phyloP scores from a whole-genome alignment of 2,888 invertebrate genomes.

The Apamea anceps region DNA sequence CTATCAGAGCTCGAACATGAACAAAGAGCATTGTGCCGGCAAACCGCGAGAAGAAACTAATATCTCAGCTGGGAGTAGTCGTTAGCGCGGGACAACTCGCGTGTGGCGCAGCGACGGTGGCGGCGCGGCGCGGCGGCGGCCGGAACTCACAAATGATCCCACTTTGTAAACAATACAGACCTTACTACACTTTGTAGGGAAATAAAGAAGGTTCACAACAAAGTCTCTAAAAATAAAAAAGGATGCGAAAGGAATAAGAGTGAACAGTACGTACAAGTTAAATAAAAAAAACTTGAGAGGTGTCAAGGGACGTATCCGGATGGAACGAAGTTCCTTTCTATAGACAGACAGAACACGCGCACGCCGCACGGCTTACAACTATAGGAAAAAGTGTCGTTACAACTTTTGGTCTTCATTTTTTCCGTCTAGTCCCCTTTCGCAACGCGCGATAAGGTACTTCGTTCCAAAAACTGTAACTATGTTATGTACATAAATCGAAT shows the following conservation, averaged over 20 bases:
- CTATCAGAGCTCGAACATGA: constrained; percentile 1
- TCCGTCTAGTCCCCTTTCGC: too few species aligned
- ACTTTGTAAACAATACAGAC: constrained; percentile 40
- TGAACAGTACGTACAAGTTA: neutral
- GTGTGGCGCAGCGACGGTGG: neutral
- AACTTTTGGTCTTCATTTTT: too few species aligned
- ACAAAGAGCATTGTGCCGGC: constrained; percentile 5
- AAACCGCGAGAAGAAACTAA: constrained; percentile 29
- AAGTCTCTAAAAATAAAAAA: neutral
- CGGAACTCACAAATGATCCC: constrained; percentile 18
- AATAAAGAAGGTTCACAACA: constrained; percentile 10
- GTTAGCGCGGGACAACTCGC: neutral
- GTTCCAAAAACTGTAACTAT: neutral
- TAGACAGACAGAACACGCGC: too few species aligned
- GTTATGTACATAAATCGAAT: neutral
- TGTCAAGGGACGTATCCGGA: too few species aligned
- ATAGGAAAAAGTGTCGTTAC: too few species aligned
- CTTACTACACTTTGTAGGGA: neutral
- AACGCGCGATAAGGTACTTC: too few species aligned
- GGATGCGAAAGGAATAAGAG: neutral
- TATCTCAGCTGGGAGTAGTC: constrained; percentile 9
- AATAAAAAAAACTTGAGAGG: too few species aligned
- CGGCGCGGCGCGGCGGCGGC: neutral
- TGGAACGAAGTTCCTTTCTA: too few species aligned
- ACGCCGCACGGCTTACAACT: too few species aligned